Evolutionary conservation across 2,797 vertebrate genomes (phyloP), one percentile per base, ranked within the genome.

Genomic region (Zenarchopterus dispar): DNA sequence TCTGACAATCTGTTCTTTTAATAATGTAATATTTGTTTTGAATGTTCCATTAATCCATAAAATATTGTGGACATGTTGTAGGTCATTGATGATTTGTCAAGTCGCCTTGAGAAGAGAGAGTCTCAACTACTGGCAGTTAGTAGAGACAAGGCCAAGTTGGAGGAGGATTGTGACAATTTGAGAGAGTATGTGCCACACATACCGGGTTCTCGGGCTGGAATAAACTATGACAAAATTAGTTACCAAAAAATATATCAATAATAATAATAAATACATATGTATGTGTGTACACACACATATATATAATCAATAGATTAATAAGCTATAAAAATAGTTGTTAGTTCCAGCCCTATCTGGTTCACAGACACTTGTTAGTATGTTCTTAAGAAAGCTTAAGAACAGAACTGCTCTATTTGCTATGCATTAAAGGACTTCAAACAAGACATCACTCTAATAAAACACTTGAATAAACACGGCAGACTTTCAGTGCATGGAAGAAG

Each of bases 121-220:
- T 87, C 91, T 50, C 97, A 98, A 81, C 92, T 99, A 75, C 73
- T 99, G 72, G 85, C 86, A 26, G 92, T 97, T 75, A 99, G 96
- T 90, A 99, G 98, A 93, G 97, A 99, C 84, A 99, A 98, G 62
- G 97, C 97, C 4, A 84, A 80, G 48, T 88, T 99, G 73, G 97
- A 99, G 76, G 98, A 99, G 89, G 92, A 96, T 51, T 96, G 92
- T 79, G 98, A 99, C 91, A 99, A 99, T 84, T 93, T 99, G 8
- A 96, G 94, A 94, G 98, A 99, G 98, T 96, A 84, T 31, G 49
- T 31, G 2, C 6, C 26, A 23, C 56, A 47, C 24, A 16, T 33
- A 46, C 11, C 9, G 53, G 5, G 1, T 15, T 56, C 18, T n/a
- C n/a, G n/a, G n/a, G n/a, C n/a, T n/a, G n/a, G 56, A 21, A 39